phyloP scores from a whole-genome alignment of 2,113 vertebrate species.

The Sarotherodon lohbergeri region DNA sequence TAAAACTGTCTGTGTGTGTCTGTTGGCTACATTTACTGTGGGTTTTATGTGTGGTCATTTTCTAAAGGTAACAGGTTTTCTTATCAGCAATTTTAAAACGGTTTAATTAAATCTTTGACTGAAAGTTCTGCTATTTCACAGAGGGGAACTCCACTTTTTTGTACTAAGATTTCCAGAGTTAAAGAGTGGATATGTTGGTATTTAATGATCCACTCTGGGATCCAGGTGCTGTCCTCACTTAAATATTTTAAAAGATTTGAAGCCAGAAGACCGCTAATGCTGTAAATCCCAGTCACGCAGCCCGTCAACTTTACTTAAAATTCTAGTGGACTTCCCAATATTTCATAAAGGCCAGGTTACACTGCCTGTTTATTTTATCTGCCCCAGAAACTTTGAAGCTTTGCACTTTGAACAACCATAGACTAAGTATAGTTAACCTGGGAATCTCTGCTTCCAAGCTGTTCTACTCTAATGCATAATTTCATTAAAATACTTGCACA shows the following conservation, averaged over 20 bases:
- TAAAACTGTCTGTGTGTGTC: not conserved
- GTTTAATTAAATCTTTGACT: not conserved
- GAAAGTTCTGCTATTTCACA: not conserved
- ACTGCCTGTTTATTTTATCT: not conserved
- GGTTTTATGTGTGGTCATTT: not conserved
- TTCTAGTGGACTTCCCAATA: not conserved
- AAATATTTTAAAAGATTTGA: not conserved
- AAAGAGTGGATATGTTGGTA: rapidly evolving
- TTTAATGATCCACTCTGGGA: not conserved
- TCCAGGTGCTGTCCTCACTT: not conserved
- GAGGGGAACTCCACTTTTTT: not conserved
- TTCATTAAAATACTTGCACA: not conserved
- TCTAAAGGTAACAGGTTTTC: not conserved
- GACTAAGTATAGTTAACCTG: not conserved
- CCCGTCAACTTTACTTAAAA: not conserved
- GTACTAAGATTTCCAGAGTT: not conserved
- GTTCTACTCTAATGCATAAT: not conserved
- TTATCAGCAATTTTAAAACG: rapidly evolving
- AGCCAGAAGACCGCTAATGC: not conserved
- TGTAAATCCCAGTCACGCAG: not conserved
- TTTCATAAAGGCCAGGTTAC: not conserved
- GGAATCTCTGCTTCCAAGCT: not conserved
- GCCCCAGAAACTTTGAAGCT: not conserved
- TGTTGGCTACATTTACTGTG: not conserved
- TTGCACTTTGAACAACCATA: rapidly evolving